Evolutionary conservation across 2,797 vertebrate species (phyloP).

Genomic region (Xerus rutilus): DNA sequence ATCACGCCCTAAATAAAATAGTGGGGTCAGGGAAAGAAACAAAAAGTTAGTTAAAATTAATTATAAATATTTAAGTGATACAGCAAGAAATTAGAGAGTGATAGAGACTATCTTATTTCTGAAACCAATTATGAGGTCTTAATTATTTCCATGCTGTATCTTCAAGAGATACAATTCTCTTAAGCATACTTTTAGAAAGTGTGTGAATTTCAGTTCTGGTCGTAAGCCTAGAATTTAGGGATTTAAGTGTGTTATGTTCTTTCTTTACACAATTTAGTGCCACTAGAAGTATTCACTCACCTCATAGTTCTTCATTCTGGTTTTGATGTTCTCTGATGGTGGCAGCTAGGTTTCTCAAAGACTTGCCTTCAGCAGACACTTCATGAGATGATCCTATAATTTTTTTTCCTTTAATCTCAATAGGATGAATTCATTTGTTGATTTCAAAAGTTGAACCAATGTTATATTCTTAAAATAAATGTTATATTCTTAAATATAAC

Average conservation of each 20-base stretch:
- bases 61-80: neutral
- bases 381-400: neutral
- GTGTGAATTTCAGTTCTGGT: neutral
- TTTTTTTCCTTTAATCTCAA: neutral
- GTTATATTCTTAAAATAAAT: neutral
- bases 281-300: neutral
- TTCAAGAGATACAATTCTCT: neutral
- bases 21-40: neutral
- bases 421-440: neutral
- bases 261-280: neutral
- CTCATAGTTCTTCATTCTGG: neutral
- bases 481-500: no score
- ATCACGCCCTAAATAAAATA: neutral
- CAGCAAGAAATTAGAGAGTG: neutral
- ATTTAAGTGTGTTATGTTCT: neutral
- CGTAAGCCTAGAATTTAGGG: neutral
- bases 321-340: neutral
- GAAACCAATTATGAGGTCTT: neutral
- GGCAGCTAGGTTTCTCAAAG: neutral
- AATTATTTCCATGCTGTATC: neutral
- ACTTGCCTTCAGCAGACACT: neutral
- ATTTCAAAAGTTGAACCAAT: neutral
- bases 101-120: neutral
- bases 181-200: neutral
- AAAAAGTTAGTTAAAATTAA: neutral